Percentiles rank a stretch among this genome's conserved stretches.
Conservation (phyloP, 1,140 invertebrate genomes). For the Meloidogyne exigua region DNA sequence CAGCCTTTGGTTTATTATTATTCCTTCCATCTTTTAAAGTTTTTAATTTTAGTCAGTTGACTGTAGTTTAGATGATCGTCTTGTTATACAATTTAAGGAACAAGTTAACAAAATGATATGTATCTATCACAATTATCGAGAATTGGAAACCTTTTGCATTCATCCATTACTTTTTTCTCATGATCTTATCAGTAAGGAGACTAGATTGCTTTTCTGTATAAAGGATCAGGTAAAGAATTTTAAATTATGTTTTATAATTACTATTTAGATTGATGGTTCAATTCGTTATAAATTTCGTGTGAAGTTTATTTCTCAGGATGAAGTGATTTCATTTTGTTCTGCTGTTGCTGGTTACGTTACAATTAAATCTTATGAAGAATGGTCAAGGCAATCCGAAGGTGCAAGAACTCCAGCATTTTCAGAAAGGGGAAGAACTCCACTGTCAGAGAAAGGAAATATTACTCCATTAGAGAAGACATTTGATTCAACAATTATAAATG, state of each 20-base stretch:
- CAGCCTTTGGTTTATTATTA: slow-evolving; percentile 7
- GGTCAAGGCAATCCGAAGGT: background rate
- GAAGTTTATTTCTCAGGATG: background rate
- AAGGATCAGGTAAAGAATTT: slow-evolving; percentile 20
- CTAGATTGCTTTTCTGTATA: slow-evolving; percentile 7
- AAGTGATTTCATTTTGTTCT: slow-evolving; percentile 8
- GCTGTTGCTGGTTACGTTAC: slow-evolving; percentile 6
- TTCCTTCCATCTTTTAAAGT: background rate
- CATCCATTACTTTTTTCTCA: slow-evolving; percentile 16
- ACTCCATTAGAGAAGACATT: background rate
- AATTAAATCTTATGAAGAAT: slow-evolving; percentile 24
- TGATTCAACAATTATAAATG: background rate
- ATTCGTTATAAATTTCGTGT: slow-evolving; percentile 18
- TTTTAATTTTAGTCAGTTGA: slow-evolving; percentile 4
- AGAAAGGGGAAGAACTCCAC: background rate
- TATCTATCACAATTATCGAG: slow-evolving; percentile 14
- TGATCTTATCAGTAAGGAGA: slow-evolving; percentile 14
- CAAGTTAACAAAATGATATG: slow-evolving; percentile 13
- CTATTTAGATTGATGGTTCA: slow-evolving; percentile 4
- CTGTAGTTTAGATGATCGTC: slow-evolving; percentile 9
- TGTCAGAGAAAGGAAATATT: slow-evolving; percentile 1
- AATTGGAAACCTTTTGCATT: slow-evolving; percentile 15
- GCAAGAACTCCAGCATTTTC: background rate
- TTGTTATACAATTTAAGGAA: slow-evolving; percentile 17
- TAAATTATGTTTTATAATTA: background rate